A percentile compares a stretch with the other conserved stretches of the same genome.
These are phyloP conservation scores for Sminthurides aquaticus DNA, from an alignment of 2,888 invertebrate species.

Conservation along the genomic window DNA sequence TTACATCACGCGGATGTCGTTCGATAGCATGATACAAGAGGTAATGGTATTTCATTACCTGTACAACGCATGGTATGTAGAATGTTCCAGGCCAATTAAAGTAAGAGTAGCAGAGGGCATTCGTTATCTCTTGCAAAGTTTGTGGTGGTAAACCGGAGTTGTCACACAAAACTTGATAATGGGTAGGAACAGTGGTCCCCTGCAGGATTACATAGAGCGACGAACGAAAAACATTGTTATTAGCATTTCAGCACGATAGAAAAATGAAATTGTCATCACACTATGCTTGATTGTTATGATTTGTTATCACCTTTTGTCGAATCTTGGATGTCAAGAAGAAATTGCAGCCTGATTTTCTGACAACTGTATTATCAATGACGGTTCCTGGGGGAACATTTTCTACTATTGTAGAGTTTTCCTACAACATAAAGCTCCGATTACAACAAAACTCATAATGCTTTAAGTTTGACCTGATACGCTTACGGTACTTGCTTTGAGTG, in stretches of 20 bases:
- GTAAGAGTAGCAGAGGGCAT: slow-evolving; percentile 13
- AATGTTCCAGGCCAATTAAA: slow-evolving; percentile 20
- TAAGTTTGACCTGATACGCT: background rate
- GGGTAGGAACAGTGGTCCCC: slow-evolving; percentile 16
- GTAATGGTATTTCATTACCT: too few relatives aligned
- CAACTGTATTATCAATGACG: slow-evolving; percentile 10
- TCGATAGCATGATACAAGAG: too few relatives aligned
- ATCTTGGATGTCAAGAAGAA: slow-evolving; percentile 13
- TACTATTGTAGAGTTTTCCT: too few relatives aligned
- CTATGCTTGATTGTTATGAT: too few relatives aligned
- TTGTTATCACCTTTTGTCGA: slow-evolving; percentile 3
- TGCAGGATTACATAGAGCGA: too few relatives aligned
- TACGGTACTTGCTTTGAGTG: background rate
- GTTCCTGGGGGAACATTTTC: slow-evolving; percentile 12
- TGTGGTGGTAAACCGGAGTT: slow-evolving; percentile 10
- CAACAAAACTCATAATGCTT: background rate
- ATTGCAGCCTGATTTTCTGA: slow-evolving; percentile 11
- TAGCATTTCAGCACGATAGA: too few relatives aligned
- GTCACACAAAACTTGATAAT: slow-evolving; percentile 15
- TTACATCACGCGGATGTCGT: too few relatives aligned
- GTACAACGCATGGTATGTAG: slow-evolving; percentile 14
- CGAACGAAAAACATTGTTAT: too few relatives aligned
- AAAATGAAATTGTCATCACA: too few relatives aligned
- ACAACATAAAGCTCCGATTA: background rate
- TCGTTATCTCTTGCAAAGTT: slow-evolving; percentile 10